phyloP scores from a whole-genome alignment of 2,888 invertebrate genomes.

The Timandra comae region DNA sequence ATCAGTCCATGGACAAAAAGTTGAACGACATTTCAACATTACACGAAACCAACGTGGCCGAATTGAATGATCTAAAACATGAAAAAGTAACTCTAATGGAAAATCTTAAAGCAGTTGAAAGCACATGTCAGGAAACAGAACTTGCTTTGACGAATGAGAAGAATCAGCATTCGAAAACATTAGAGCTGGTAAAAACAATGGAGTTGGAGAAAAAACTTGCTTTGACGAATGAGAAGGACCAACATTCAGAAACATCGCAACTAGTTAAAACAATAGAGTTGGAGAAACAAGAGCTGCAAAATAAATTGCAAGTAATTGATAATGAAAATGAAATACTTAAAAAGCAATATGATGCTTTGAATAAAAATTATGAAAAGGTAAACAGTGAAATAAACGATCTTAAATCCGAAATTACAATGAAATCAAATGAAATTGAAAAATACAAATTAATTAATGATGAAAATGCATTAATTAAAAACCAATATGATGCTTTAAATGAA shows the following conservation, averaged over 20 bases:
- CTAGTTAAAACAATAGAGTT: no score
- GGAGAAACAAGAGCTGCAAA: slow-evolving; percentile 5
- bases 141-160: neutral
- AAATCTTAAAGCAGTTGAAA: neutral
- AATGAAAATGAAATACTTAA: slow-evolving; percentile 8
- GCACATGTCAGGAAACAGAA: neutral
- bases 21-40: slow-evolving; percentile 17
- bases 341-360: no score
- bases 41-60: slow-evolving; percentile 7
- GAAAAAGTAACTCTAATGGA: neutral
- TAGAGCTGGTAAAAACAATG: no score
- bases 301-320: slow-evolving; percentile 8
- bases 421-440: no score
- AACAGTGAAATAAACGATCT: no score
- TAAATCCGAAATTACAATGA: no score
- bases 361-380: no score
- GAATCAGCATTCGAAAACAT: slow-evolving; percentile 9
- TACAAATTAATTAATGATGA: no score
- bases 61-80: neutral
- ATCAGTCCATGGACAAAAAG: slow-evolving; percentile 16
- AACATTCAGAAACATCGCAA: slow-evolving; percentile 2
- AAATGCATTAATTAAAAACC: no score
- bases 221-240: slow-evolving; percentile 5
- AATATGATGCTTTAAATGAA: no score
- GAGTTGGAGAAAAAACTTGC: neutral